A percentile compares a stretch with the other conserved stretches of the same genome.
phyloP scores from a whole-genome alignment of 2,113 vertebrate species.

The Grantiella picta region DNA sequence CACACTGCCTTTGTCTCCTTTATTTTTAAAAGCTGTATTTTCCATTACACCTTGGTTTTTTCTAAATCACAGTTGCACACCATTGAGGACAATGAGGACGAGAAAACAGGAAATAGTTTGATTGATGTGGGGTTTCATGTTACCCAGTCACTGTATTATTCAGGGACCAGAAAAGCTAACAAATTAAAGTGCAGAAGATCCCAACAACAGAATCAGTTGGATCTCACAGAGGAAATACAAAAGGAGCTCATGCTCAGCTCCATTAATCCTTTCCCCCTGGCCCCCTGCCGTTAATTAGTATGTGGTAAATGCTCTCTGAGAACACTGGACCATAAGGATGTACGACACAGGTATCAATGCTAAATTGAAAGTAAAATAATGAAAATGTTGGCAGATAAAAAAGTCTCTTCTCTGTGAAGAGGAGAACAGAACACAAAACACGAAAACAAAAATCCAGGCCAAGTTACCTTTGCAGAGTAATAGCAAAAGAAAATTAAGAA shows the following conservation, averaged over 20 bases:
- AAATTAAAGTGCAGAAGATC: background rate
- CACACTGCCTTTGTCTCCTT: background rate
- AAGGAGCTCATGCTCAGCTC: background rate
- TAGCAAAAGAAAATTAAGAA: background rate
- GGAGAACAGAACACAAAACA: background rate
- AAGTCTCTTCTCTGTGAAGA: background rate
- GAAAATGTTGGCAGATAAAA: background rate
- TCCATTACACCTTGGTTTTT: background rate
- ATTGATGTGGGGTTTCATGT: background rate
- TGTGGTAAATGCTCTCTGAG: background rate
- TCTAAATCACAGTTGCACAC: background rate
- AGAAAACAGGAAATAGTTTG: conserved; percentile 13
- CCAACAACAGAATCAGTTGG: background rate
- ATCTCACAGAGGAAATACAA: background rate
- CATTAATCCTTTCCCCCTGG: background rate
- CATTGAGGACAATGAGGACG: background rate
- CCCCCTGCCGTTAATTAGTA: background rate
- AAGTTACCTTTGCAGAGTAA: background rate
- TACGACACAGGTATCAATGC: accelerated
- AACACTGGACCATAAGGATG: background rate
- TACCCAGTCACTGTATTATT: background rate
- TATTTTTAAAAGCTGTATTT: background rate
- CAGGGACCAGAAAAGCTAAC: background rate
- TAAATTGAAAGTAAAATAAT: background rate
- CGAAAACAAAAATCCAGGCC: background rate